Percentiles rank a stretch among this genome's conserved stretches.
phyloP scores from a whole-genome alignment of 1,140 invertebrate species.

The Aphis gossypii region DNA sequence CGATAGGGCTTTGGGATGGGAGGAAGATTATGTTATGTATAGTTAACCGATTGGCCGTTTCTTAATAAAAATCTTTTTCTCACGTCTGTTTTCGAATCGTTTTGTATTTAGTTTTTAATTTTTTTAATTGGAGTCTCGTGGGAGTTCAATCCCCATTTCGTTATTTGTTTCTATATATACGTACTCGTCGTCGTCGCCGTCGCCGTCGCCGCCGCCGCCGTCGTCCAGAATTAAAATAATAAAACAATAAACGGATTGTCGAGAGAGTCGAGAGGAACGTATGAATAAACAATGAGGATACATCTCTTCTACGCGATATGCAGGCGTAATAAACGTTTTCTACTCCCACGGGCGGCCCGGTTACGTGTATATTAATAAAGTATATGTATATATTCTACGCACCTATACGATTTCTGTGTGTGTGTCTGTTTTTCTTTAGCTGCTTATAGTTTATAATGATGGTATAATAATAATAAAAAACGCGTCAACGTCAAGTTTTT shows the following conservation, averaged over 20 bases:
- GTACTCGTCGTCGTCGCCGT: not conserved
- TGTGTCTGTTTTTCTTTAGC: not conserved
- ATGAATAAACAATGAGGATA: conserved; percentile 48
- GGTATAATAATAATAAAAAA: conserved; percentile 22
- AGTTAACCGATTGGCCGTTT: not conserved
- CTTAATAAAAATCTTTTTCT: conserved; percentile 21
- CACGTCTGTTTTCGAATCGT: conserved; percentile 49
- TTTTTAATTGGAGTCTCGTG: conserved; percentile 57
- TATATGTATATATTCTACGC: conserved; percentile 30
- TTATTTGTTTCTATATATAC: conserved; percentile 50
- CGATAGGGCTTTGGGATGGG: no score
- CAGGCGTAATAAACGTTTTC: conserved; percentile 51
- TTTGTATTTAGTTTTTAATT: conserved; percentile 47
- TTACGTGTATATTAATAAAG: conserved; percentile 38
- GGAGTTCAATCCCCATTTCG: conserved; percentile 55
- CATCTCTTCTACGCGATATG: conserved; percentile 47
- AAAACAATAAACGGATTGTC: conserved; percentile 57
- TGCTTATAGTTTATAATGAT: not conserved
- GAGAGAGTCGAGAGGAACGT: conserved; percentile 42
- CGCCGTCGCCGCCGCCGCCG: not conserved
- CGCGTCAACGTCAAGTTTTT: conserved; percentile 8
- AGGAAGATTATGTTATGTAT: not conserved
- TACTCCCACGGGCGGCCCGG: conserved; percentile 32
- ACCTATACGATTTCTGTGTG: not conserved
- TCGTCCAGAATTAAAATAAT: conserved; percentile 54